A percentile compares a stretch with the other conserved stretches of the same genome.
phyloP scores from a whole-genome alignment of 1,140 invertebrate species.

The Agrilus planipennis region DNA sequence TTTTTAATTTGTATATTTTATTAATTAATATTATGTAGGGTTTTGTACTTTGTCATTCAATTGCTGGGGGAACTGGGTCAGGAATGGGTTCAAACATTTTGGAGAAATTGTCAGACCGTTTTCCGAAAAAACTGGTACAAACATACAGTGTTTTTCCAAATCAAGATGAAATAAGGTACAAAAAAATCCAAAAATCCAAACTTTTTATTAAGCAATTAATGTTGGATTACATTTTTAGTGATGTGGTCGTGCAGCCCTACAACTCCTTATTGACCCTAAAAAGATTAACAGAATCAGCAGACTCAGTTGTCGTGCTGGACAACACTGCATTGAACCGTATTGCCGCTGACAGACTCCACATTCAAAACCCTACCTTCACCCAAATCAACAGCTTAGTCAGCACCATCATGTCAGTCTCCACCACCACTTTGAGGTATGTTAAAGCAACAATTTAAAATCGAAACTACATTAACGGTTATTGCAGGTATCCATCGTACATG shows the following conservation, averaged over 20 bases:
- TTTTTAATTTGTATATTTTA: too few relatives aligned
- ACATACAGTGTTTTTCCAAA: slow-evolving; percentile 99
- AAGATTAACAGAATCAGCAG: slow-evolving; percentile 87
- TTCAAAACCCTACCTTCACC: slow-evolving; percentile 90
- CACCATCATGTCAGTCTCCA: slow-evolving; percentile 97
- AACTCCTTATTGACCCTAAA: slow-evolving; percentile 94
- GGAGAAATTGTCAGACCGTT: slow-evolving; percentile 86
- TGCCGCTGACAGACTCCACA: slow-evolving; percentile 86
- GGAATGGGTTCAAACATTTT: slow-evolving; percentile 95
- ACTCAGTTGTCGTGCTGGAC: slow-evolving; percentile 97
- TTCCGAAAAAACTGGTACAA: slow-evolving; percentile 95
- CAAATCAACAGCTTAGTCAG: slow-evolving; percentile 98
- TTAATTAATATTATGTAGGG: slow-evolving; percentile 49
- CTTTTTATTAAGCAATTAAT: too few relatives aligned
- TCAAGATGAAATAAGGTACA: slow-evolving; percentile 93
- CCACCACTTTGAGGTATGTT: slow-evolving; percentile 75
- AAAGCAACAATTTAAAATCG: too few relatives aligned
- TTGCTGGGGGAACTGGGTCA: slow-evolving; percentile 96
- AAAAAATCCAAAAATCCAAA: too few relatives aligned
- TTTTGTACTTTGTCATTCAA: slow-evolving; percentile 98
- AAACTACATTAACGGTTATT: too few relatives aligned
- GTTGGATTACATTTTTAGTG: too few relatives aligned
- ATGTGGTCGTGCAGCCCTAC: slow-evolving; percentile 99
- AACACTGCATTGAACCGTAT: slow-evolving; percentile 96
- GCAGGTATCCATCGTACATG: slow-evolving; percentile 95